A percentile compares a stretch with the other conserved stretches of the same genome.
Conservation (phyloP, 2,888 invertebrate genomes). For the Macrosoma leucophasiata region DNA sequence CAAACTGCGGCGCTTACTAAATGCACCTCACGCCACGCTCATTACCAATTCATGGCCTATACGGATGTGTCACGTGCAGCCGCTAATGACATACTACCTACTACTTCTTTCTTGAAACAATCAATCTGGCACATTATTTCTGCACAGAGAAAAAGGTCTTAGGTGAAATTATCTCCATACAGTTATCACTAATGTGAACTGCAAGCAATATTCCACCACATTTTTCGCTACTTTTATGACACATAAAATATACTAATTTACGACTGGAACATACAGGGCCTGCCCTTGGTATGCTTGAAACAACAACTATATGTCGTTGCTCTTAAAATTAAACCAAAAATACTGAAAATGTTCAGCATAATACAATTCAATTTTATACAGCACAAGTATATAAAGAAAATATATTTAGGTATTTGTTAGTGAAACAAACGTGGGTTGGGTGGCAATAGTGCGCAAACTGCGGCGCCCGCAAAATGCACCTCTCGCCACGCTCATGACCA, state of each 20-base stretch:
- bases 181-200: neutral
- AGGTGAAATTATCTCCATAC: neutral
- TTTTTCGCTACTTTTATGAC: neutral
- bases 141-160: too few species aligned
- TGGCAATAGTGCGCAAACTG: constrained; percentile 28
- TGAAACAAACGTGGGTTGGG: constrained; percentile 27
- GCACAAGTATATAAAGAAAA: too few species aligned
- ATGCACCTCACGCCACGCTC: constrained; percentile 44
- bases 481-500: constrained; percentile 45
- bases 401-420: constrained; percentile 28
- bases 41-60: constrained; percentile 54
- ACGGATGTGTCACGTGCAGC: constrained; percentile 36
- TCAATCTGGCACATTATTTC: too few species aligned
- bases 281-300: too few species aligned
- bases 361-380: too few species aligned
- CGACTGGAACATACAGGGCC: too few species aligned
- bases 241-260: neutral
- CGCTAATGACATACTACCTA: constrained; percentile 35
- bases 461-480: constrained; percentile 43
- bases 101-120: too few species aligned
- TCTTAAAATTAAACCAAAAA: too few species aligned
- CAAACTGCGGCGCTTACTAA: constrained; percentile 36
- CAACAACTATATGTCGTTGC: too few species aligned
- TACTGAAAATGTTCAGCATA: too few species aligned
- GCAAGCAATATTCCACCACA: too few species aligned